These are phyloP conservation scores for Aporrectodea caliginosa DNA, from an alignment of 1,140 invertebrate species.

Conservation along the genomic window DNA sequence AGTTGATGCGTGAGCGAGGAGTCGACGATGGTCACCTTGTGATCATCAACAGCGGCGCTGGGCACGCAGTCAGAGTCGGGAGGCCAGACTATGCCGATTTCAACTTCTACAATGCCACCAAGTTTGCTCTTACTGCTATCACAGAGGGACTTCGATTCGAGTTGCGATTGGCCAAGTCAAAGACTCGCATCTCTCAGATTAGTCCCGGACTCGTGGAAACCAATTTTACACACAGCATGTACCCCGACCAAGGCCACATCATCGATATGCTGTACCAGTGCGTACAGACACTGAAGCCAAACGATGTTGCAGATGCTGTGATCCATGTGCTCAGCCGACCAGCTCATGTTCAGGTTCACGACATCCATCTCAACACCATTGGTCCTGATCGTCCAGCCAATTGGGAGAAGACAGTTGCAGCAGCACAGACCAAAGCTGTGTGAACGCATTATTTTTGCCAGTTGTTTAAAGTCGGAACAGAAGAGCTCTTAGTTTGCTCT, in stretches of 20 bases:
- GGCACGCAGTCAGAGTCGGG: not conserved
- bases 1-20: not conserved
- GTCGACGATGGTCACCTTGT: slow-evolving; percentile 14
- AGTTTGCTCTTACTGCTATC: not conserved
- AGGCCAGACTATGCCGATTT: not conserved
- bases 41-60: slow-evolving; percentile 1
- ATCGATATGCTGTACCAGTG: slow-evolving; percentile 8
- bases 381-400: not conserved
- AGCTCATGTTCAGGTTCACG: not conserved
- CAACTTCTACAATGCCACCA: slow-evolving; percentile 9
- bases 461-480: no score
- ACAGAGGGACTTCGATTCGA: slow-evolving; percentile 5
- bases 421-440: not conserved
- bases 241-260: not conserved
- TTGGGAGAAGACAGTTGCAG: not conserved
- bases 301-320: slow-evolving; percentile 11
- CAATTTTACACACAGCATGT: slow-evolving; percentile 8
- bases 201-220: slow-evolving; percentile 11
- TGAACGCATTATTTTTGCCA: no score
- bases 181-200: not conserved
- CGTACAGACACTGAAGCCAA: not conserved
- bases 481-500: no score
- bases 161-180: not conserved
- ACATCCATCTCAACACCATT: not conserved
- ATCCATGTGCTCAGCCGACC: not conserved